A percentile compares a stretch with the other conserved stretches of the same genome.
phyloP scores from a whole-genome alignment of 1,140 invertebrate species.

The Prorops nasuta region DNA sequence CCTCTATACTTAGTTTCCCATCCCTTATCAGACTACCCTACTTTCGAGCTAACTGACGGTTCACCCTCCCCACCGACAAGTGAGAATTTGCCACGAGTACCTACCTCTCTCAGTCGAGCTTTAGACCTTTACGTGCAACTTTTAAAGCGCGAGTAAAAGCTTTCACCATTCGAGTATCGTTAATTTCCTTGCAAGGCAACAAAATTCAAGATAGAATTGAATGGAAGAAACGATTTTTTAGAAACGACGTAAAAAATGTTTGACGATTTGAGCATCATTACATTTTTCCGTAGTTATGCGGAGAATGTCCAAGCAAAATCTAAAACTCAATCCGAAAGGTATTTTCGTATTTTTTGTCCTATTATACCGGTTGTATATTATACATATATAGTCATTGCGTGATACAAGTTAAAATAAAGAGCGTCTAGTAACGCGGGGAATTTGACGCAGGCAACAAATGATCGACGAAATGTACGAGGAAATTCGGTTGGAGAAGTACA shows the following conservation, averaged over 20 bases:
- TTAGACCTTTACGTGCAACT: too few relatives aligned
- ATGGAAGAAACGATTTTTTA: too few relatives aligned
- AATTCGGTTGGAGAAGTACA: constrained; percentile 33
- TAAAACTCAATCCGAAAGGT: constrained; percentile 32
- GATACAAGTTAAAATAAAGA: too few relatives aligned
- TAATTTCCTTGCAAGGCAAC: too few relatives aligned
- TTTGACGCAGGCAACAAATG: constrained; percentile 27
- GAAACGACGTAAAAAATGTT: too few relatives aligned
- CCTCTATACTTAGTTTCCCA: not conserved
- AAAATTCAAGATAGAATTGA: too few relatives aligned
- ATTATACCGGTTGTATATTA: too few relatives aligned
- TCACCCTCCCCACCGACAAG: constrained; percentile 7
- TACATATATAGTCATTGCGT: too few relatives aligned
- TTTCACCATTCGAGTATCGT: not conserved
- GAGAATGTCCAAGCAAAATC: constrained; percentile 23
- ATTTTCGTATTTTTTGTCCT: not conserved
- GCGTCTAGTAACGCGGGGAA: too few relatives aligned
- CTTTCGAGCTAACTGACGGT: constrained; percentile 16
- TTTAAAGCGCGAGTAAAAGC: too few relatives aligned
- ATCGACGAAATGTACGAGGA: constrained; percentile 42
- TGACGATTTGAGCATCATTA: constrained; percentile 27
- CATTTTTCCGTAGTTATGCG: constrained; percentile 34
- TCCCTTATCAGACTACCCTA: constrained; percentile 17
- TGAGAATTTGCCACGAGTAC: not conserved
- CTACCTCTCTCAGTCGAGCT: constrained; percentile 11